These are phyloP conservation scores for Cebus imitator DNA, from an alignment of 2,113 vertebrate species.

Conservation along the genomic window DNA sequence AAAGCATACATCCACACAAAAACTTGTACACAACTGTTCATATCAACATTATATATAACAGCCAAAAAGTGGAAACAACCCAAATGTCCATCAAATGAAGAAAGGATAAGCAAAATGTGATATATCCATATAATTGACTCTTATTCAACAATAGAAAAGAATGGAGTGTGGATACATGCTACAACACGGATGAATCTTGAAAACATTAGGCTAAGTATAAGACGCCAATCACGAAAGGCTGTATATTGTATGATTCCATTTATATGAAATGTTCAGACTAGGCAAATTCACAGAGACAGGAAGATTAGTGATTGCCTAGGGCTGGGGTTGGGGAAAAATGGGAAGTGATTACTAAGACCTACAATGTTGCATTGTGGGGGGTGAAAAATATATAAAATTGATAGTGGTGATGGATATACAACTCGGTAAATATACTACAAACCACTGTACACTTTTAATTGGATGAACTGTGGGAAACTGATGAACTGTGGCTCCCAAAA, in stretches of 20 bases:
- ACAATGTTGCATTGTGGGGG: not conserved
- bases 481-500: not conserved
- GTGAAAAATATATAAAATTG: not conserved
- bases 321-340: not conserved
- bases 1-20: not conserved
- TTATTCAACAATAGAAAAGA: slow-evolving; percentile 24
- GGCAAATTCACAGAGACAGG: not conserved
- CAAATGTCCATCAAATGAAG: not conserved
- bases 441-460: not conserved
- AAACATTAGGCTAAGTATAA: not conserved
- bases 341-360: not conserved
- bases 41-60: not conserved
- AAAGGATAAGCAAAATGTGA: not conserved
- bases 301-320: not conserved
- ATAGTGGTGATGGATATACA: not conserved
- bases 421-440: not conserved
- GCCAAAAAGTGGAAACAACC: not conserved
- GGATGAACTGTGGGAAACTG: not conserved
- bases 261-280: not conserved
- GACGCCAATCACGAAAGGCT: not conserved
- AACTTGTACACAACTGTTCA: not conserved
- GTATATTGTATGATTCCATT: not conserved
- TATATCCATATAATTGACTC: not conserved
- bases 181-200: not conserved
- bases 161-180: not conserved